These are phyloP conservation scores for Pandion haliaetus DNA, from an alignment of 2,113 vertebrate species.

Conservation along the genomic window DNA sequence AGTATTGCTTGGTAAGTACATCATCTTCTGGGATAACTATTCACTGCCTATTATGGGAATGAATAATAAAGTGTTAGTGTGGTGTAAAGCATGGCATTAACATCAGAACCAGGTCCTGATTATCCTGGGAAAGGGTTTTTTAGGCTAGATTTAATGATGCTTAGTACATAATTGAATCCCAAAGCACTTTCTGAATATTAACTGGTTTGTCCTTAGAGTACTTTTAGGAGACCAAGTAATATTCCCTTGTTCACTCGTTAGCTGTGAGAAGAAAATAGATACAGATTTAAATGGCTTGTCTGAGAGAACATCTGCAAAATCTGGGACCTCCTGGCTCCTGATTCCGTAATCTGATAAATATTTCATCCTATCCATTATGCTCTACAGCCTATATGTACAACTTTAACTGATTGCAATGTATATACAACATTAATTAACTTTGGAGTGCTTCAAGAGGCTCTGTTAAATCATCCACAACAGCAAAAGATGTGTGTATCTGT, in stretches of 20 bases:
- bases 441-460: not conserved
- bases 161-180: conserved; percentile 49
- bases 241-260: conserved; percentile 31
- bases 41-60: not conserved
- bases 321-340: not conserved
- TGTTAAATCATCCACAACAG: not conserved
- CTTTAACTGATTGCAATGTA: not conserved
- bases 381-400: not conserved
- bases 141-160: conserved; percentile 49
- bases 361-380: conserved; percentile 4
- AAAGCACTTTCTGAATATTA: conserved; percentile 56
- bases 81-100: conserved; percentile 19
- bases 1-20: conserved; percentile 69
- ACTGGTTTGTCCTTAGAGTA: conserved; percentile 48
- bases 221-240: conserved; percentile 42
- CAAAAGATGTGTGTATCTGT: not conserved
- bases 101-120: conserved; percentile 9
- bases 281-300: conserved; percentile 8
- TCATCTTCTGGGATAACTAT: not conserved
- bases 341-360: conserved; percentile 19
- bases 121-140: conserved; percentile 23
- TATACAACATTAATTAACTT: not conserved
- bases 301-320: conserved; percentile 29
- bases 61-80: conserved; percentile 3
- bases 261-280: conserved; percentile 17